Evolutionary conservation across 1,140 invertebrate genomes (phyloP).

Genomic region (Uloborus diversus): DNA sequence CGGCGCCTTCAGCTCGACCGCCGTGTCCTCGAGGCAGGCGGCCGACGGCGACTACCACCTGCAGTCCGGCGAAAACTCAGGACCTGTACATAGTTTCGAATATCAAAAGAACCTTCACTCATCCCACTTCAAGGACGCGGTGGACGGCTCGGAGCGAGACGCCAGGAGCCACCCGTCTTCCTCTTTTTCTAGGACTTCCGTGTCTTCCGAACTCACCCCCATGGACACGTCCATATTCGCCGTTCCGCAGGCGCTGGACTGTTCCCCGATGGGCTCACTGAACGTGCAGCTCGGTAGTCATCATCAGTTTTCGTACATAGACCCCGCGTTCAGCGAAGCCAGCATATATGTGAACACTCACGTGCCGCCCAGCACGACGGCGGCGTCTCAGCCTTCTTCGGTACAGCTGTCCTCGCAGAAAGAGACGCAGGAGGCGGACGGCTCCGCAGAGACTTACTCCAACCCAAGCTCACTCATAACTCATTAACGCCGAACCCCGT

Average conservation of each 20-base stretch:
- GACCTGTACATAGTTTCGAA: constrained; percentile 33
- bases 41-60: neutral
- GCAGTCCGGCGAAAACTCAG: constrained; percentile 26
- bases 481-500: constrained; percentile 39
- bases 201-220: constrained; percentile 57
- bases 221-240: constrained; percentile 55
- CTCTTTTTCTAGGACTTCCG: constrained; percentile 48
- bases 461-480: constrained; percentile 46
- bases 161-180: constrained; percentile 30
- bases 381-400: constrained; percentile 60
- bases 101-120: constrained; percentile 37
- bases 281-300: constrained; percentile 65
- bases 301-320: constrained; percentile 45
- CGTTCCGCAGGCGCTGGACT: constrained; percentile 61
- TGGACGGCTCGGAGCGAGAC: neutral
- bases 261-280: constrained; percentile 65
- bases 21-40: constrained; percentile 11
- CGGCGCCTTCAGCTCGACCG: constrained; percentile 33
- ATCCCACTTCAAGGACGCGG: constrained; percentile 2
- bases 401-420: constrained; percentile 42
- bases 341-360: constrained; percentile 45
- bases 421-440: constrained; percentile 16
- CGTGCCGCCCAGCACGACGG: constrained; percentile 55
- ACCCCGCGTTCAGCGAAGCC: constrained; percentile 32
- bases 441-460: constrained; percentile 30